These are phyloP conservation scores for Brachypteracias leptosomus DNA, from an alignment of 2,113 vertebrate species.

Conservation along the genomic window DNA sequence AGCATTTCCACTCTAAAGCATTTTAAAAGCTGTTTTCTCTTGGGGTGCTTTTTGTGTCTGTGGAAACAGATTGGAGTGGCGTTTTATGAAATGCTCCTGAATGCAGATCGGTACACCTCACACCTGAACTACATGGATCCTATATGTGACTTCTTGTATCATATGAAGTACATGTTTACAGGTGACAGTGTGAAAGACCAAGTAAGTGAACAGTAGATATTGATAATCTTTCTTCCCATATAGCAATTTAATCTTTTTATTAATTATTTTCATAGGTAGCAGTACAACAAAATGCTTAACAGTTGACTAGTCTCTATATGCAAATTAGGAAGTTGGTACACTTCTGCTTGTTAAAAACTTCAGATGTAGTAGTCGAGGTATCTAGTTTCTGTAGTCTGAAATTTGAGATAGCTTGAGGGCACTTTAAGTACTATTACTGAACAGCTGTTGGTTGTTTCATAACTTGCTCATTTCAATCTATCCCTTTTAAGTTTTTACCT, in stretches of 20 bases:
- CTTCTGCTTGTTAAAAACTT: not conserved
- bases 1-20: not conserved
- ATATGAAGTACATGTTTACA: slow-evolving; percentile 99
- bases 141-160: slow-evolving; percentile 98
- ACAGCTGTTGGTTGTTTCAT: not conserved
- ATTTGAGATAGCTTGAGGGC: not conserved
- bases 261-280: not conserved
- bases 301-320: not conserved
- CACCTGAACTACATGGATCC: slow-evolving; percentile 95
- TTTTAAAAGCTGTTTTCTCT: not conserved
- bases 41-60: not conserved
- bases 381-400: not conserved
- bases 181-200: slow-evolving; percentile 99
- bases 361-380: not conserved
- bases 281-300: not conserved
- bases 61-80: slow-evolving; percentile 90
- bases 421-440: not conserved
- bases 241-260: not conserved
- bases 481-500: not conserved
- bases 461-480: not conserved
- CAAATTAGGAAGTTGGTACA: not conserved
- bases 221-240: not conserved
- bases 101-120: slow-evolving; percentile 89
- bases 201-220: slow-evolving; percentile 70
- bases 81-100: slow-evolving; percentile 98